Percentiles rank a stretch among this genome's conserved stretches.
Conservation (phyloP, 2,797 vertebrate genomes). For the Phyllotis vaccarum region DNA sequence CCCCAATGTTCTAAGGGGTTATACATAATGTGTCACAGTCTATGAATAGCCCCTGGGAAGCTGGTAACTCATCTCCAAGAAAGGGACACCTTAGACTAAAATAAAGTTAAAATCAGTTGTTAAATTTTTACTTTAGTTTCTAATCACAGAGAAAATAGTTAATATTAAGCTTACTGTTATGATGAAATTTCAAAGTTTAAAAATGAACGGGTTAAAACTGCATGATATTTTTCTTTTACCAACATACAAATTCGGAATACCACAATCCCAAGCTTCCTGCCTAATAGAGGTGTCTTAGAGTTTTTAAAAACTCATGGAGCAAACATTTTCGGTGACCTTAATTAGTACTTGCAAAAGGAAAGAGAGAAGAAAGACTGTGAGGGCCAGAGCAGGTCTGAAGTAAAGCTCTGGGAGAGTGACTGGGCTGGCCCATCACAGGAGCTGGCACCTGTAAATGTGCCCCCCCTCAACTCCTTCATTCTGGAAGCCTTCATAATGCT, state of each 20-base stretch:
- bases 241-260: neutral
- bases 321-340: slow-evolving; percentile 59
- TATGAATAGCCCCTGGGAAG: neutral
- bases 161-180: neutral
- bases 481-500: neutral
- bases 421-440: too few relatives aligned
- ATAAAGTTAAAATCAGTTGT: neutral
- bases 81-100: neutral
- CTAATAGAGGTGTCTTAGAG: neutral
- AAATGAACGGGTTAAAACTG: neutral
- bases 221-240: neutral
- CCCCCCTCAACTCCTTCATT: neutral
- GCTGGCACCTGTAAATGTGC: neutral
- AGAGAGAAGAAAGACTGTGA: neutral
- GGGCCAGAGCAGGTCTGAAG: neutral
- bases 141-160: neutral
- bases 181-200: neutral
- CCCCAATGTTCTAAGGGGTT: accelerated
- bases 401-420: neutral
- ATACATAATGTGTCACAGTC: too few relatives aligned
- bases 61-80: neutral
- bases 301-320: slow-evolving; percentile 9
- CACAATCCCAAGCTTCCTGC: neutral
- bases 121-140: neutral
- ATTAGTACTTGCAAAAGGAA: slow-evolving; percentile 4